Conservation (phyloP, 2,888 invertebrate species). For the Entomobrya proxima region DNA sequence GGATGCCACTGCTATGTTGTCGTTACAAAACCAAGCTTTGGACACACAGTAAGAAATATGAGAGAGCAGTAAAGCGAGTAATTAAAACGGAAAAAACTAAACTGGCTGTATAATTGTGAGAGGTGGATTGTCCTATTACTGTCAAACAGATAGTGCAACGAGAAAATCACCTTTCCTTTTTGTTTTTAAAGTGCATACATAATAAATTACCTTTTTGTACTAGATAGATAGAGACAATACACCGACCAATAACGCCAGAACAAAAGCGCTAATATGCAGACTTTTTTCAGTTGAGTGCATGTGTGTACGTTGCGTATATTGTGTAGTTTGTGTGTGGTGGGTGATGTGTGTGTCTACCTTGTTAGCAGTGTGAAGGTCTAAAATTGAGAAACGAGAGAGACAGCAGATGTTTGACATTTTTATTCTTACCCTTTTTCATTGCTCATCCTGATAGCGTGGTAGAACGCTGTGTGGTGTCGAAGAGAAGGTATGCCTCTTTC, state of each 20-base stretch:
- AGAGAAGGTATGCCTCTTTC: constrained; percentile 21
- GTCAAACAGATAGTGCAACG: constrained; percentile 9
- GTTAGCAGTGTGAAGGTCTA: constrained; percentile 45
- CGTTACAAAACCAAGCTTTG: neutral
- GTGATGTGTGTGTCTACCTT: constrained; percentile 27
- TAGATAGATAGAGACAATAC: no score
- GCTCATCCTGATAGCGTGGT: constrained; percentile 15
- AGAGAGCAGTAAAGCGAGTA: constrained; percentile 58
- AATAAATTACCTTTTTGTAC: no score
- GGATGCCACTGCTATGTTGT: no score
- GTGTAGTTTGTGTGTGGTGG: neutral
- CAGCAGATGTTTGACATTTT: constrained; percentile 63
- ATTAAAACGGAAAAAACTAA: constrained; percentile 50
- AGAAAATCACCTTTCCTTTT: constrained; percentile 19
- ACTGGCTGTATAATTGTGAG: neutral
- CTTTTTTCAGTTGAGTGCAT: neutral
- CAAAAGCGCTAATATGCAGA: neutral
- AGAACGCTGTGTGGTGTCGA: neutral
- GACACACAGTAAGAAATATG: neutral
- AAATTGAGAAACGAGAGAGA: constrained; percentile 47
- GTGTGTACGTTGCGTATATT: neutral
- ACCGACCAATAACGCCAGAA: neutral
- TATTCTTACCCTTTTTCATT: constrained; percentile 49
- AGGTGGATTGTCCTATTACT: constrained; percentile 30
- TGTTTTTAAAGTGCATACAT: neutral